Evolutionary conservation across 1,140 invertebrate genomes (phyloP), one percentile per base, ranked within the genome.

Genomic region (Drosophila willistoni): DNA sequence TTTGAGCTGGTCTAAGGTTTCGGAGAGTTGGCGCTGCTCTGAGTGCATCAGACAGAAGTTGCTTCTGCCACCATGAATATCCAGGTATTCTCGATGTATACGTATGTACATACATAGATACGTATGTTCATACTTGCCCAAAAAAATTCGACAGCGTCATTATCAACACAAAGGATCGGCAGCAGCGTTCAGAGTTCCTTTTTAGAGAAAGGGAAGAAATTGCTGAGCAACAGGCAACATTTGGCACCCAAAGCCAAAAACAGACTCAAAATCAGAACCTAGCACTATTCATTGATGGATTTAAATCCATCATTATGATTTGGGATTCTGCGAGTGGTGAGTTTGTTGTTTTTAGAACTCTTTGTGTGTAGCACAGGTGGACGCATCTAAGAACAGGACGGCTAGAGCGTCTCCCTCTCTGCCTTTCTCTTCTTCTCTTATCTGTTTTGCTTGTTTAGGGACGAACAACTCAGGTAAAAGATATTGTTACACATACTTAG

Each of bases 221-320:
- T 57, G 56, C 56, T 57, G 56, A 36, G 56, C 56, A 17, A 59
- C 56, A 59, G 56, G 56, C 56, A 59, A 9, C 44, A 51, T 22
- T 51, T 51, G 44, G 44, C 44, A 51, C 44, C 44, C 44, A 5
- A 19, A 51, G 17, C 9, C 44, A 10, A n/a, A 17, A 3, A 0
- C 44, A 51, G 44, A 22, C 44, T 14, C 44, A 47, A 17, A 47
- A 39, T 19, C 56, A 39, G 56, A 36, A 12, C 14, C 51, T 55
- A 29, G 51, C 51, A 29, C 51, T 14, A 55, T 55, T 29, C 56
- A 59, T 59, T 59, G 56, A 59, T 59, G 56, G 56, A 59, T 59
- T 59, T 34, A 59, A 59, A 17, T 59, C 56, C 56, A 59, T 59
- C 56, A 59, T 59, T 36, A 59, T 59, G 56, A 36, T 59, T 59